phyloP scores from a whole-genome alignment of 2,888 invertebrate genomes.

The Merodon equestris region DNA sequence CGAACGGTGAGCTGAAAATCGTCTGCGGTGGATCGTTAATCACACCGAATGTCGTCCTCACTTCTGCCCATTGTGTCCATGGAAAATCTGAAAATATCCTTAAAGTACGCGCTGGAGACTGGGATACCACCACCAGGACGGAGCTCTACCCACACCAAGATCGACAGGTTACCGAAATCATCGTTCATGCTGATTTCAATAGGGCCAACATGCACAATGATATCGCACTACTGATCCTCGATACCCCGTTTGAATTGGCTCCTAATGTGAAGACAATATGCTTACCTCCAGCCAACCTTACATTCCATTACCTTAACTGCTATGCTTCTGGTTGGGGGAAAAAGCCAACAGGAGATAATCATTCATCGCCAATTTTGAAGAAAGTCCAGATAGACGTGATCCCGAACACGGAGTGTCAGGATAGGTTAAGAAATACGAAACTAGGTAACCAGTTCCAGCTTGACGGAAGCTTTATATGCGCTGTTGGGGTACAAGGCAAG shows the following conservation, averaged over 20 bases:
- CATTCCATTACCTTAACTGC: slow-evolving; percentile 74
- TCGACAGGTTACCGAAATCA: slow-evolving; percentile 81
- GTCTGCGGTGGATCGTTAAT: slow-evolving; percentile 80
- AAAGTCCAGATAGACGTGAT: slow-evolving; percentile 87
- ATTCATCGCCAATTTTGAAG: slow-evolving; percentile 83
- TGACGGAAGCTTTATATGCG: slow-evolving; percentile 87
- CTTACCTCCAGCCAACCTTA: slow-evolving; percentile 80
- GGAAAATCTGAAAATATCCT: slow-evolving; percentile 72
- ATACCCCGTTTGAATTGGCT: slow-evolving; percentile 81
- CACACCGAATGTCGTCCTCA: slow-evolving; percentile 83
- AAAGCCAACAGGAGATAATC: slow-evolving; percentile 73
- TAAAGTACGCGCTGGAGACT: slow-evolving; percentile 86
- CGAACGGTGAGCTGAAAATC: slow-evolving; percentile 72
- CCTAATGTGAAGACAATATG: slow-evolving; percentile 85
- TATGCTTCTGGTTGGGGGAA: slow-evolving; percentile 77
- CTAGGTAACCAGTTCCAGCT: slow-evolving; percentile 84
- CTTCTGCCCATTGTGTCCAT: slow-evolving; percentile 88
- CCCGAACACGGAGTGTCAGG: slow-evolving; percentile 78
- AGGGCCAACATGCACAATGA: slow-evolving; percentile 85
- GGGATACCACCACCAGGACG: slow-evolving; percentile 87
- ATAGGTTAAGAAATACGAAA: slow-evolving; percentile 82
- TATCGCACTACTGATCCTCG: slow-evolving; percentile 85
- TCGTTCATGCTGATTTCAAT: slow-evolving; percentile 83
- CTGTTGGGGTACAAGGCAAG: slow-evolving; percentile 86
- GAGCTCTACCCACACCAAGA: slow-evolving; percentile 87